Evolutionary conservation across 2,113 vertebrate species (phyloP), one percentile per base, ranked within the genome.

Genomic region (Callospermophilus lateralis): DNA sequence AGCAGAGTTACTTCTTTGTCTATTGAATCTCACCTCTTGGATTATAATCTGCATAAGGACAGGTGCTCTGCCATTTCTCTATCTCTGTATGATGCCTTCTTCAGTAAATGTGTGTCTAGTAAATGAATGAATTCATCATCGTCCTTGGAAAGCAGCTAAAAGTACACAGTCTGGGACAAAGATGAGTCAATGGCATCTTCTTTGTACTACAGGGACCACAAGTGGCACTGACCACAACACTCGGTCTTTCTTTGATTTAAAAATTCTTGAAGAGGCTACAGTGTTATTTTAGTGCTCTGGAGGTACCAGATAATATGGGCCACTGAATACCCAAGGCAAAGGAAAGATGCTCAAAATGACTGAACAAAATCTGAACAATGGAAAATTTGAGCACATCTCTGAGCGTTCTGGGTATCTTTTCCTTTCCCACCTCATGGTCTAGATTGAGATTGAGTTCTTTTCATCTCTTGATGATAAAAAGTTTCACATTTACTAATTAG

Each of bases 261-360:
- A 73, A 78, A 39, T 32, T 79, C 65, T 73, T n/a, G n/a, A 65
- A 92, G 84, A 68, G 17, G 28, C 53, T 45, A n/a, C 39, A 16
- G 1, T 48, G 65, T 34, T 51, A 8, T 51, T 53, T 55, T 72
- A 42, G 28, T 77, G 51, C 63, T 67, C 8, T 77, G 8, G 30
- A 42, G 5, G 1, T 5, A 26, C 51, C 0, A 7, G 48, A 32
- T 61, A 20, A 42, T 39, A 51, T 5, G 1, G 3, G 1, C 51
- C n/a, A 72, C 74, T 39, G 61, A 30, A 42, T 12, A 63, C 10
- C 26, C 12, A 17, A 32, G 37, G 39, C 22, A 39, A 45, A 78
- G 51, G 53, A 73, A 84, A 86, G 19, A 22, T 39, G 11, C 4
- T 63, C 86, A 68, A 74, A 68, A 74, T 20, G 19, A 39, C 2